Evolutionary conservation across 2,113 vertebrate genomes (phyloP).

Genomic region (Lagopus leucura): DNA sequence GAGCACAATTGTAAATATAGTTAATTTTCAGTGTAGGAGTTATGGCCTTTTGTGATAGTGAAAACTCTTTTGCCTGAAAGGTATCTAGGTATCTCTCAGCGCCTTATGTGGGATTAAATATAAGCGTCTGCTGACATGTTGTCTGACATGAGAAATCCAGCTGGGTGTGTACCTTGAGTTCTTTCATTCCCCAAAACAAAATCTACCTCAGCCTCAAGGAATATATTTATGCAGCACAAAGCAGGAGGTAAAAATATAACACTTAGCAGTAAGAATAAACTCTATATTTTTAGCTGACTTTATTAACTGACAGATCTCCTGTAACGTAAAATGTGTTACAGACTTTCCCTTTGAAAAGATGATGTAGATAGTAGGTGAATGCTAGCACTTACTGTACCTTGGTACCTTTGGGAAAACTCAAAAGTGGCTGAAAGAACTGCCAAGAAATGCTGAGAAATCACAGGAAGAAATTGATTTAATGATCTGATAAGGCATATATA

Average conservation of each 20-base stretch:
- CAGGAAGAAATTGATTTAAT: background rate
- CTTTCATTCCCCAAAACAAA: background rate
- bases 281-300: background rate
- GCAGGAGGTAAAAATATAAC: background rate
- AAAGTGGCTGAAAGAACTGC: background rate
- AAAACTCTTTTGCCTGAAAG: background rate
- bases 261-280: background rate
- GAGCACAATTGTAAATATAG: background rate
- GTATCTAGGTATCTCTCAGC: background rate
- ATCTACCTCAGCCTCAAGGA: background rate
- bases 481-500: background rate
- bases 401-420: background rate
- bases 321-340: background rate
- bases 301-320: background rate
- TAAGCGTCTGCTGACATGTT: background rate
- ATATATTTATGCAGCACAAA: background rate
- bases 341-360: background rate
- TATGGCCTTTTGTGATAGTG: background rate
- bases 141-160: background rate
- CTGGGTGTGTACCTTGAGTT: background rate
- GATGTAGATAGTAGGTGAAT: background rate
- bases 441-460: conserved; percentile 38
- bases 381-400: conserved; percentile 10
- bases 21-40: background rate
- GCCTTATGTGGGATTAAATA: background rate